Conservation (phyloP, 2,888 invertebrate genomes). For the Drosophila sordidula region DNA sequence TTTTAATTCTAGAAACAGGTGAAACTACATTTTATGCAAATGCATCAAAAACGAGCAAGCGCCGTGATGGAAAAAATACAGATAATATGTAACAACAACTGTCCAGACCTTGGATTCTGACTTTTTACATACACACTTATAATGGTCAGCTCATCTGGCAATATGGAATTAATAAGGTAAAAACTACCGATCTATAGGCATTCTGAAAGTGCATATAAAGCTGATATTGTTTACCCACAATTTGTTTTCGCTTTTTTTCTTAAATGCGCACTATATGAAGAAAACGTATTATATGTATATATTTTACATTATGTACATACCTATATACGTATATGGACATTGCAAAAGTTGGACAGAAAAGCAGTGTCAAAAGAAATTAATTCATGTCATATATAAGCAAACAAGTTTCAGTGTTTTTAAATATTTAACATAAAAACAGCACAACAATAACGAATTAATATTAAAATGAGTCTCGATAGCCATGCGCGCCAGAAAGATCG, state of each 20-base stretch:
- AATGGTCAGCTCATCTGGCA: conserved; percentile 9
- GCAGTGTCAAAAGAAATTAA: conserved; percentile 15
- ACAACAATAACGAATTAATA: conserved; percentile 12
- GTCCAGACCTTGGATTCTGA: conserved; percentile 27
- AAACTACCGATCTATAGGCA: conserved; percentile 4
- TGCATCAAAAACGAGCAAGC: conserved; percentile 49
- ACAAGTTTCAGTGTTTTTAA: conserved; percentile 32
- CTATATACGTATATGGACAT: conserved; percentile 1
- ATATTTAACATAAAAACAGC: conserved; percentile 7
- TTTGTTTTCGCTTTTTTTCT: not conserved
- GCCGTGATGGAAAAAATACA: conserved; percentile 42
- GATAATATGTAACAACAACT: conserved; percentile 47
- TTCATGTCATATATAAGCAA: conserved; percentile 15
- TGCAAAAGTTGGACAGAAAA: conserved; percentile 11
- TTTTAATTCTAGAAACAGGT: conserved; percentile 64
- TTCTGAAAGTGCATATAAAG: conserved; percentile 15
- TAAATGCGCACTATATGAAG: not conserved
- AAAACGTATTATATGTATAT: not conserved
- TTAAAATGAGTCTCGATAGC: not conserved
- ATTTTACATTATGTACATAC: conserved; percentile 1
- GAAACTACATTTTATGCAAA: conserved; percentile 82
- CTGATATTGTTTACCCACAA: not conserved
- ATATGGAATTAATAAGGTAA: conserved; percentile 35
- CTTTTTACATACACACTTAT: conserved; percentile 7
- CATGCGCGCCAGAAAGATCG: not conserved